Evolutionary conservation across 2,888 invertebrate genomes (phyloP).

Genomic region (Chrysolina oricalcia): DNA sequence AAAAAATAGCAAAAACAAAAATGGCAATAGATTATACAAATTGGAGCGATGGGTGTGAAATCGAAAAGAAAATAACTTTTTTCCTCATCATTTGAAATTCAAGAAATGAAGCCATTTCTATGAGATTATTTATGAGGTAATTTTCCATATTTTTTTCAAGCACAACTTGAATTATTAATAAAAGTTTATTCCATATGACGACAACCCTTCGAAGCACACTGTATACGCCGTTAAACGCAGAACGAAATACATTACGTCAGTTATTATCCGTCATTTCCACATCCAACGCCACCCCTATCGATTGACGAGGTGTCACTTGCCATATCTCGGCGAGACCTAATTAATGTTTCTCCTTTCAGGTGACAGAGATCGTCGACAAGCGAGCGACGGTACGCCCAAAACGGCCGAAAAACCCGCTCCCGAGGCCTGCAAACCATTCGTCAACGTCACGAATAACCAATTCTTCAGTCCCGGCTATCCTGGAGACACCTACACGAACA

Average conservation of each 20-base stretch:
- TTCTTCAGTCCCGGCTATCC: slow-evolving; percentile 81
- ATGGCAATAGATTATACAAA: too few relatives aligned
- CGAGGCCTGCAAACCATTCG: slow-evolving; percentile 76
- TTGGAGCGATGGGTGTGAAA: too few relatives aligned
- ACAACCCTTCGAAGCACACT: too few relatives aligned
- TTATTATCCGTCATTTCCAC: slow-evolving; percentile 11
- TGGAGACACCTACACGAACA: slow-evolving; percentile 75
- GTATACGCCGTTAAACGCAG: too few relatives aligned
- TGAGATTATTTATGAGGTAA: too few relatives aligned
- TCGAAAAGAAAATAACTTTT: too few relatives aligned
- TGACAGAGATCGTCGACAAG: slow-evolving; percentile 55
- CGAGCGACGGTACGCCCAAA: slow-evolving; percentile 26
- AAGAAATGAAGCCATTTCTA: too few relatives aligned
- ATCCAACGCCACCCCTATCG: background rate
- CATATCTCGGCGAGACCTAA: slow-evolving; percentile 27
- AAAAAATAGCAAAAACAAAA: too few relatives aligned
- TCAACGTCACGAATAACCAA: slow-evolving; percentile 75
- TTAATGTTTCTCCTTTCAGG: slow-evolving; percentile 49
- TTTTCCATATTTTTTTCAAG: too few relatives aligned
- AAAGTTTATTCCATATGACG: too few relatives aligned
- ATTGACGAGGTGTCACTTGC: slow-evolving; percentile 22
- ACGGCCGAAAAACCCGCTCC: slow-evolving; percentile 54
- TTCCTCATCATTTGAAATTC: too few relatives aligned
- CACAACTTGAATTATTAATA: too few relatives aligned
- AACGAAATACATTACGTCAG: background rate